These are phyloP conservation scores for Crocallis elinguaria DNA, from an alignment of 2,888 invertebrate genomes.

Conservation along the genomic window DNA sequence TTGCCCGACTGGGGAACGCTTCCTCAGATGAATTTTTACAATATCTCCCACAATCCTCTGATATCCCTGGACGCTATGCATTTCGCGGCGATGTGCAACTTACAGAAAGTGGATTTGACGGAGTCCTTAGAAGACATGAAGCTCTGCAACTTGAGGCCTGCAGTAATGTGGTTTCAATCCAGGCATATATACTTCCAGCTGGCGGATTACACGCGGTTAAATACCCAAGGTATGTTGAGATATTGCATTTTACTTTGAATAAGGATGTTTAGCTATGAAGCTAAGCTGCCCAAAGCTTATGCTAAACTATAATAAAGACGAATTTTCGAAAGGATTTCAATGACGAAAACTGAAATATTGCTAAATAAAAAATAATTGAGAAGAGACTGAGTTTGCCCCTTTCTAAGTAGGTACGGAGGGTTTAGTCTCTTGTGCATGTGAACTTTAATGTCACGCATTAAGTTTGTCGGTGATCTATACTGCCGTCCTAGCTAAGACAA, in stretches of 20 bases:
- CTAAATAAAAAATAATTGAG: too few relatives aligned
- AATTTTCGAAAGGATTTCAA: too few relatives aligned
- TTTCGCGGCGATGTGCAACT: conserved; percentile 86
- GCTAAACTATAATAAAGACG: too few relatives aligned
- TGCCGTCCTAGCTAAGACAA: too few relatives aligned
- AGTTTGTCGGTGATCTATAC: too few relatives aligned
- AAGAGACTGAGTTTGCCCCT: too few relatives aligned
- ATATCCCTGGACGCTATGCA: conserved; percentile 72
- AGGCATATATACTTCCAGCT: conserved; percentile 62
- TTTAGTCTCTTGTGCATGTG: too few relatives aligned
- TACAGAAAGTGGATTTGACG: conserved; percentile 83
- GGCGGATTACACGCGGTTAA: conserved; percentile 66
- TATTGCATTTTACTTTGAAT: neutral
- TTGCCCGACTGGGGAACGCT: conserved; percentile 86
- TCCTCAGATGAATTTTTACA: conserved; percentile 85
- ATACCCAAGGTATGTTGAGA: conserved; percentile 61
- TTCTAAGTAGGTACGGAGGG: too few relatives aligned
- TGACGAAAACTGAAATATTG: too few relatives aligned
- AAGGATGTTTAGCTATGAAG: neutral
- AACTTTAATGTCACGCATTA: too few relatives aligned
- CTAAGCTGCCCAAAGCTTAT: too few relatives aligned
- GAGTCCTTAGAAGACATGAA: conserved; percentile 60
- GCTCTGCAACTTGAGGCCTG: conserved; percentile 61
- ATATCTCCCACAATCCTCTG: conserved; percentile 86
- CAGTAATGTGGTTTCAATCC: conserved; percentile 70